Conservation (phyloP, 2,113 vertebrate genomes). For the Neodontobutis hainanensis region DNA sequence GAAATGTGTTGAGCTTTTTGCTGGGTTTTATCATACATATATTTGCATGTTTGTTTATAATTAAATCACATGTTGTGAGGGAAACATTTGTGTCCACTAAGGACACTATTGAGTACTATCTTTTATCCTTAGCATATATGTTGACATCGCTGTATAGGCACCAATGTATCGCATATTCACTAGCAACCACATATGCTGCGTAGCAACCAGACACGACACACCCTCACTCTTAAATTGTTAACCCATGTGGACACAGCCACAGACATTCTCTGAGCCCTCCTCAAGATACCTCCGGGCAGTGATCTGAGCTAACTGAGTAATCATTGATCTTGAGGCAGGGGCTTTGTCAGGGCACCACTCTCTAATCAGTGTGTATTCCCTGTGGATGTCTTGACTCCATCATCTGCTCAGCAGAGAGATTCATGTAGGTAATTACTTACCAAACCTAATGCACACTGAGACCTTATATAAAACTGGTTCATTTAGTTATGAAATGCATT, state of each 20-base stretch:
- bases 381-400: conserved; percentile 56
- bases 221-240: conserved; percentile 65
- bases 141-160: conserved; percentile 19
- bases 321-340: conserved; percentile 70
- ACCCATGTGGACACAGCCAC: conserved; percentile 63
- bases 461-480: conserved; percentile 38
- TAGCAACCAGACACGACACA: conserved; percentile 64
- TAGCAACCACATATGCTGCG: conserved; percentile 50
- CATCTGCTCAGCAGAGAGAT: conserved; percentile 62
- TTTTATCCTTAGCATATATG: neutral
- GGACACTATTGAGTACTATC: conserved; percentile 20
- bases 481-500: conserved; percentile 19
- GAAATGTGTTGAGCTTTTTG: neutral
- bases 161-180: conserved; percentile 1
- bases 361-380: conserved; percentile 69
- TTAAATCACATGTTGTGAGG: neutral
- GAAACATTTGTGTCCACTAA: conserved; percentile 8
- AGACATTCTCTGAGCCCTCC: conserved; percentile 54
- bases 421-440: conserved; percentile 46
- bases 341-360: conserved; percentile 71
- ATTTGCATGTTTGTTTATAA: conserved; percentile 3
- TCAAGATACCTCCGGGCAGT: conserved; percentile 57
- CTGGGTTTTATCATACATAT: neutral
- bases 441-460: conserved; percentile 44
- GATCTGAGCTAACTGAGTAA: conserved; percentile 75